Conservation (phyloP, 2,888 invertebrate species). For the Dryobotodes eremita region DNA sequence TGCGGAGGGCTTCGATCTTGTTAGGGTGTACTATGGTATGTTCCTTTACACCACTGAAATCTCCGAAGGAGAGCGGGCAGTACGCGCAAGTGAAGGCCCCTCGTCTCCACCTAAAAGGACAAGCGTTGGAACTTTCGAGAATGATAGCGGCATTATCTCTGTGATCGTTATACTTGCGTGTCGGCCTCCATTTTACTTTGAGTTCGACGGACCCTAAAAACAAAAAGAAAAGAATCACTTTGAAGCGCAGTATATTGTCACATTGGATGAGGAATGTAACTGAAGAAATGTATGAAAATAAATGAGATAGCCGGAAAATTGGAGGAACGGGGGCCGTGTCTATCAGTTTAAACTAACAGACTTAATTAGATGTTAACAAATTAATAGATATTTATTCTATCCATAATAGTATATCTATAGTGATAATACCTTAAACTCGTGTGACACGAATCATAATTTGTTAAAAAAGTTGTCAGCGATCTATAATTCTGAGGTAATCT, state of each 20-base stretch:
- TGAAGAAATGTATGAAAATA: neutral
- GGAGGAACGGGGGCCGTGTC: neutral
- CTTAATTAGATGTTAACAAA: neutral
- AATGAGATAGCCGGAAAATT: slow-evolving; percentile 11
- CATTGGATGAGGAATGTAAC: neutral
- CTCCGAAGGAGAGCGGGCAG: slow-evolving; percentile 80
- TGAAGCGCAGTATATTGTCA: slow-evolving; percentile 64
- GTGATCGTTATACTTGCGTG: slow-evolving; percentile 84
- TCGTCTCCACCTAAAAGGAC: slow-evolving; percentile 85
- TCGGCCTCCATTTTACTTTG: slow-evolving; percentile 82
- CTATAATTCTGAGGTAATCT: neutral
- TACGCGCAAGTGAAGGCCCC: slow-evolving; percentile 83
- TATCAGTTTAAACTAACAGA: neutral
- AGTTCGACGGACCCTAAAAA: slow-evolving; percentile 82
- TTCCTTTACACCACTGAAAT: slow-evolving; percentile 78
- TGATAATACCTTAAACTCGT: neutral
- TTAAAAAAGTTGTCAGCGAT: neutral
- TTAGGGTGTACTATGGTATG: slow-evolving; percentile 79
- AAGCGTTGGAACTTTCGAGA: slow-evolving; percentile 83
- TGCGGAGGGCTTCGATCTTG: slow-evolving; percentile 77
- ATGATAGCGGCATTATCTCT: slow-evolving; percentile 86
- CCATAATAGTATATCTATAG: neutral
- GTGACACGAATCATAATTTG: neutral
- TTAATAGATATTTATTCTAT: neutral
- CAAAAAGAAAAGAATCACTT: slow-evolving; percentile 81